Percentiles rank a stretch among this genome's conserved stretches.
Evolutionary conservation across 2,888 invertebrate genomes (phyloP).

Genomic region (Leptinotarsa haldemani): DNA sequence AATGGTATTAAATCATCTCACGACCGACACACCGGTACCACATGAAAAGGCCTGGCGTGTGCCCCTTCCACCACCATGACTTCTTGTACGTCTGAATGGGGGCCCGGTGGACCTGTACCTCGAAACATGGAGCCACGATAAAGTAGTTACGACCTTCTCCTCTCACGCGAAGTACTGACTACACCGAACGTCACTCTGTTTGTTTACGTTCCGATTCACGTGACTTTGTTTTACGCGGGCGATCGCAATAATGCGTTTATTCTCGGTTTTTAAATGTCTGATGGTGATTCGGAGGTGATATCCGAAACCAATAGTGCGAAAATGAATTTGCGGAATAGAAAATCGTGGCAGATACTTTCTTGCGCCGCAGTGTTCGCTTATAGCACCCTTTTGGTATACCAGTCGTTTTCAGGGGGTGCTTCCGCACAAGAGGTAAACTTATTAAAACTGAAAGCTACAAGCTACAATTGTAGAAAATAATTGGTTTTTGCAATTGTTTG

Average conservation of each 20-base stretch:
- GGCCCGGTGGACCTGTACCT: conserved; percentile 18
- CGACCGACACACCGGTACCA: conserved; percentile 28
- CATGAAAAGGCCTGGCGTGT: conserved; percentile 45
- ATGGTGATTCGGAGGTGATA: conserved; percentile 58
- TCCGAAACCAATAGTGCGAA: conserved; percentile 46
- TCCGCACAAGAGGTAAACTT: conserved; percentile 48
- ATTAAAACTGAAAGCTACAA: neutral
- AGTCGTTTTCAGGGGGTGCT: conserved; percentile 59
- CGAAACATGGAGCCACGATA: conserved; percentile 30
- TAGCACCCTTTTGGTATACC: conserved; percentile 61
- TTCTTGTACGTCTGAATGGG: conserved; percentile 31
- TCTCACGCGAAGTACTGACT: neutral
- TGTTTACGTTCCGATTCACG: conserved; percentile 27
- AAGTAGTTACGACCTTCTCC: conserved; percentile 28
- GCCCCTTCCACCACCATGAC: conserved; percentile 45
- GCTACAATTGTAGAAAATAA: no score
- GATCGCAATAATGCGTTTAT: conserved; percentile 24
- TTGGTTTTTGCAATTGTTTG: no score
- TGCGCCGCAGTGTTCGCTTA: conserved; percentile 60
- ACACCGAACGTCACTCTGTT: conserved; percentile 16
- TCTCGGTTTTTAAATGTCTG: conserved; percentile 46
- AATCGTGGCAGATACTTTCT: conserved; percentile 60
- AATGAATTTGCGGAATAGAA: conserved; percentile 61
- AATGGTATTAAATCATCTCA: conserved; percentile 33
- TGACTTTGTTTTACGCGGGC: conserved; percentile 25